Conservation (phyloP, 2,888 invertebrate species). For the Dryobotodes eremita region DNA sequence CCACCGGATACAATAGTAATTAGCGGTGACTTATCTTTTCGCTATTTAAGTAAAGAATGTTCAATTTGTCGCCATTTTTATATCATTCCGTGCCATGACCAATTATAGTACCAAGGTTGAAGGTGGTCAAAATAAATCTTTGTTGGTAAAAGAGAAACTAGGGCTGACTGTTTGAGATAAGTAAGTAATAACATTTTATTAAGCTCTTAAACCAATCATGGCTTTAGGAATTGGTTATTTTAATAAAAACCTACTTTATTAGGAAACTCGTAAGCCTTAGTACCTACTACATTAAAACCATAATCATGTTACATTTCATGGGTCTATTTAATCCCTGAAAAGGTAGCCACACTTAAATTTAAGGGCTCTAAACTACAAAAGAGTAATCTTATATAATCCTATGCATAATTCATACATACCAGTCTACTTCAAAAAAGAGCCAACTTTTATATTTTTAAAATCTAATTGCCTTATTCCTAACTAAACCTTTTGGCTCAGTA, state of each 20-base stretch:
- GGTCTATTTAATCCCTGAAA: neutral
- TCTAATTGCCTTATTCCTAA: neutral
- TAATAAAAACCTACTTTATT: too few relatives aligned
- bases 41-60: conserved; percentile 20
- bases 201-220: too few relatives aligned
- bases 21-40: neutral
- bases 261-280: too few relatives aligned
- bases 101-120: conserved; percentile 30
- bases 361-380: neutral
- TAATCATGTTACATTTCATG: neutral
- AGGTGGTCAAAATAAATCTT: neutral
- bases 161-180: neutral
- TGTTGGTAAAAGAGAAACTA: conserved; percentile 12
- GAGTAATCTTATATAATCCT: neutral
- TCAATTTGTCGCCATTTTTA: conserved; percentile 23
- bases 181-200: too few relatives aligned
- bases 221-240: too few relatives aligned
- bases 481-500: neutral
- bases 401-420: neutral
- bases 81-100: conserved; percentile 1
- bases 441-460: neutral
- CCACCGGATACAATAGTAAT: conserved; percentile 1
- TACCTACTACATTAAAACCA: neutral
- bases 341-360: neutral
- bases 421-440: neutral